Evolutionary conservation across 2,888 invertebrate species (phyloP).

Genomic region (Lasioglossum pauxillum): DNA sequence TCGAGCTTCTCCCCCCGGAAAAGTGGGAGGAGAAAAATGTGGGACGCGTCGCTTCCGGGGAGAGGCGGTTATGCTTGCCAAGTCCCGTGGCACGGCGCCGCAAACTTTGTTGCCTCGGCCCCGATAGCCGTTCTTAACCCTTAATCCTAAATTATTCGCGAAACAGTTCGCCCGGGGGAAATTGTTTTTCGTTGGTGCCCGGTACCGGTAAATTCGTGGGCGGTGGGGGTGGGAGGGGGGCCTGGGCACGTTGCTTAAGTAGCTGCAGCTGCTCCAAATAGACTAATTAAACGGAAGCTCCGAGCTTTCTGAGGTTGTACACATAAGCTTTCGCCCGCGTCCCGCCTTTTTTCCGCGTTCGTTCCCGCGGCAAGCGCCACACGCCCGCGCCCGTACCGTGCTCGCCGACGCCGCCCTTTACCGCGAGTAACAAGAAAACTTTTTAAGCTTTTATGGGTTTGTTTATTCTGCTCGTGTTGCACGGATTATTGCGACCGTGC

Average conservation of each 20-base stretch:
- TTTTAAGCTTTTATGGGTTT: neutral
- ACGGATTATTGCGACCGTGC: neutral
- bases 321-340: neutral
- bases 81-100: slow-evolving; percentile 28
- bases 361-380: neutral
- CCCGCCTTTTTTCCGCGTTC: neutral
- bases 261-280: neutral
- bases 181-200: neutral
- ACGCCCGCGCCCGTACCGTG: neutral
- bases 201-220: slow-evolving; percentile 3
- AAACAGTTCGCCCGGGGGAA: slow-evolving; percentile 13
- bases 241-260: slow-evolving; percentile 4
- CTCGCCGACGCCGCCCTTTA: neutral
- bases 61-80: slow-evolving; percentile 35
- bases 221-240: neutral
- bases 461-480: neutral
- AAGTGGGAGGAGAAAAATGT: slow-evolving; percentile 29
- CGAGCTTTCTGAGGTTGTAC: slow-evolving; percentile 1
- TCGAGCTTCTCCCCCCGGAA: neutral
- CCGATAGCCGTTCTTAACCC: slow-evolving; percentile 37
- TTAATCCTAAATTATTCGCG: slow-evolving; percentile 53
- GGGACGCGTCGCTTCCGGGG: slow-evolving; percentile 18
- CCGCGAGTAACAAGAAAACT: slow-evolving; percentile 4
- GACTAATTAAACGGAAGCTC: slow-evolving; percentile 19
- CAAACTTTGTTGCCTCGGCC: slow-evolving; percentile 31